These are phyloP conservation scores for Synergus gifuensis DNA, from an alignment of 2,888 invertebrate genomes.

Conservation along the genomic window DNA sequence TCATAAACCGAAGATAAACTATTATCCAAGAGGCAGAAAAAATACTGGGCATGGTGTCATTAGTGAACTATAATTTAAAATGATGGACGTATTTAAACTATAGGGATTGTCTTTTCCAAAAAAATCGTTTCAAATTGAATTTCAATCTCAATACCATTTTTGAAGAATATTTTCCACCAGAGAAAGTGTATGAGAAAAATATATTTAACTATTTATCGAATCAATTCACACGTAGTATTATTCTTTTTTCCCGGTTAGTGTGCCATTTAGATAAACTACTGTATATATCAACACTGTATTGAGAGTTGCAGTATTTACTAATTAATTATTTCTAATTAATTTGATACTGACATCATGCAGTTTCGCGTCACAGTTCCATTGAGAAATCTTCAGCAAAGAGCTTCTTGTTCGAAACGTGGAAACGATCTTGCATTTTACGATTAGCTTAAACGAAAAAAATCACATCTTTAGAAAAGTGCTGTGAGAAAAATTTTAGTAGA, in stretches of 20 bases:
- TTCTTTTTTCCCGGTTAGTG: conserved; percentile 20
- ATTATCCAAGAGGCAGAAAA: neutral
- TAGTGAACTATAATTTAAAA: neutral
- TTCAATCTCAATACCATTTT: neutral
- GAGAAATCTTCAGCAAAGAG: neutral
- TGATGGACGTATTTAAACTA: neutral
- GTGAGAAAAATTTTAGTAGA: neutral
- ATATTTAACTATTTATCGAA: neutral
- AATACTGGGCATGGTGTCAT: neutral
- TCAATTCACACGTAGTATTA: neutral
- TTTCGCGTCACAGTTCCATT: neutral
- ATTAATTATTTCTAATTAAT: neutral
- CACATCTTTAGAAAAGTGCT: neutral
- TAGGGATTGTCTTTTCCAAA: too few relatives aligned
- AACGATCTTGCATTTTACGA: neutral
- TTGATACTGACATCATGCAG: neutral
- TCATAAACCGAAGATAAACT: neutral
- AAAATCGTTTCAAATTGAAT: neutral
- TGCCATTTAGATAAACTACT: conserved; percentile 18
- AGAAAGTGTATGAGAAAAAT: neutral
- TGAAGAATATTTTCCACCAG: neutral
- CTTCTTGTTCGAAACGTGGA: neutral
- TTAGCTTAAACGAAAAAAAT: neutral
- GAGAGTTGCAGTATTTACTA: neutral
- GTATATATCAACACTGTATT: conserved; percentile 5